Percentiles rank a stretch among this genome's conserved stretches.
Conservation (phyloP, 2,888 invertebrate species). For the Dione vanillae region DNA sequence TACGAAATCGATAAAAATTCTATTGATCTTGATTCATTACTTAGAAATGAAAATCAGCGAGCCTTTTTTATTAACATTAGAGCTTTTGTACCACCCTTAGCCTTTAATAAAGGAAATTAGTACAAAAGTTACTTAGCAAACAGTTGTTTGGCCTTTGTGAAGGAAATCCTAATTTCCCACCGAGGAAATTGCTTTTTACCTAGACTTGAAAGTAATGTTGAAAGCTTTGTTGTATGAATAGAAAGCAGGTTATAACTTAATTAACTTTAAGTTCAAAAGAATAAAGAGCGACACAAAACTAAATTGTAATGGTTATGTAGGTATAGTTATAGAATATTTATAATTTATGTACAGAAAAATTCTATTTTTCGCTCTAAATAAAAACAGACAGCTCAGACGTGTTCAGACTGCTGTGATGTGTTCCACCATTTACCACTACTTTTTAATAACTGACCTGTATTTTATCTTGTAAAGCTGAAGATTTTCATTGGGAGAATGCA, state of each 20-base stretch:
- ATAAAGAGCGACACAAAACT: background rate
- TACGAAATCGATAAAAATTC: background rate
- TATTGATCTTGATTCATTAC: background rate
- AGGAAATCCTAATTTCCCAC: constrained; percentile 66
- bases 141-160: constrained; percentile 38
- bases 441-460: no score
- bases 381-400: no score
- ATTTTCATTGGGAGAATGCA: no score
- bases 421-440: no score
- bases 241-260: constrained; percentile 40
- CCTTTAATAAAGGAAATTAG: constrained; percentile 36
- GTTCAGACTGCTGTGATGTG: no score
- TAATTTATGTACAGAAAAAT: no score
- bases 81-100: constrained; percentile 20
- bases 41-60: background rate
- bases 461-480: no score
- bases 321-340: no score
- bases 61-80: background rate
- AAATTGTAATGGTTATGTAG: no score
- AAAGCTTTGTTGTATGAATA: constrained; percentile 39
- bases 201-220: constrained; percentile 42
- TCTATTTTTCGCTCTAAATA: no score
- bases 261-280: constrained; percentile 30
- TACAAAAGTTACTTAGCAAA: constrained; percentile 41
- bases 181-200: constrained; percentile 64